A percentile compares a stretch with the other conserved stretches of the same genome.
phyloP scores from a whole-genome alignment of 1,140 invertebrate species.

The Zaprionus tsacasi region DNA sequence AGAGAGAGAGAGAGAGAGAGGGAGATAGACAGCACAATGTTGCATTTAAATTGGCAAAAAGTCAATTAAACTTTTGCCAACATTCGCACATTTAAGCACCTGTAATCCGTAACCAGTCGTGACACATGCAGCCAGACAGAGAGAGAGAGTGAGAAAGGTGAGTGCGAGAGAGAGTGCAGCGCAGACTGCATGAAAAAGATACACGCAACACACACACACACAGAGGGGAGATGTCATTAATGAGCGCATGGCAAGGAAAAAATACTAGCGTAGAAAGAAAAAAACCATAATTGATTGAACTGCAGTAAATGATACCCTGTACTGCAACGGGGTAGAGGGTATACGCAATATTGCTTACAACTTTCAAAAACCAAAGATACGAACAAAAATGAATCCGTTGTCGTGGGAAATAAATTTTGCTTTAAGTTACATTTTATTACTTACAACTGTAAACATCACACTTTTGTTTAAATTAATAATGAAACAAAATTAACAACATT shows the following conservation, averaged over 20 bases:
- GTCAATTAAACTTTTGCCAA: constrained; percentile 62
- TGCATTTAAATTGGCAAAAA: constrained; percentile 60
- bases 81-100: constrained; percentile 64
- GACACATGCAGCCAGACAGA: constrained; percentile 17
- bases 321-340: background rate
- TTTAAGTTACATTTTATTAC: too few species aligned
- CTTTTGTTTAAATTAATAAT: too few species aligned
- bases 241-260: background rate
- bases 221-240: constrained; percentile 30
- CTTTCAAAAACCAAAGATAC: too few species aligned
- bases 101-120: constrained; percentile 54
- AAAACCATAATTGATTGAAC: constrained; percentile 27
- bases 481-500: too few species aligned
- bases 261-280: constrained; percentile 2
- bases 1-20: background rate
- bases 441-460: too few species aligned
- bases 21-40: constrained; percentile 21
- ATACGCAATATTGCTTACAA: background rate
- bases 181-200: constrained; percentile 3
- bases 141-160: background rate
- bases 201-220: background rate
- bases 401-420: too few species aligned
- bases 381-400: too few species aligned
- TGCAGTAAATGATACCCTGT: constrained; percentile 23
- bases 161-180: background rate